Evolutionary conservation across 2,888 invertebrate genomes (phyloP), one percentile per base, ranked within the genome.

Genomic region (Nymphalis urticae): DNA sequence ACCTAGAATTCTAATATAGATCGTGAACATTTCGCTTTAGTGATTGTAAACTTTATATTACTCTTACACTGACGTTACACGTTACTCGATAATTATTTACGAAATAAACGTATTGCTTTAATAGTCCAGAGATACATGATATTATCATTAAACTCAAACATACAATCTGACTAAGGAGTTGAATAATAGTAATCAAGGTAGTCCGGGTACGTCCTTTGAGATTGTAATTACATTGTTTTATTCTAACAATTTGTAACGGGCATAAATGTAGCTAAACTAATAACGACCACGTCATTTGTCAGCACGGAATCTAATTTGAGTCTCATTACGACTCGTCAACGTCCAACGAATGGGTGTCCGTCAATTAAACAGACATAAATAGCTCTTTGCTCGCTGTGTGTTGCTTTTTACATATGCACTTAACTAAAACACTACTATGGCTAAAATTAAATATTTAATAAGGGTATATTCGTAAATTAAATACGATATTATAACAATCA

Each of bases 281-380:
- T 79, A 76, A 78, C 64, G 59, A 32, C 36, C 71, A 71, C 64
- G 72, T 75, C 75, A 69, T 76, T 75, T 76, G 74, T 74, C 74
- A 73, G 73, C 71, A 72, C 42, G 63, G 73, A 77, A 79, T 79
- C 79, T 78, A 83, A 82, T 82, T 80, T 75, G 69, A 66, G 70
- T 59, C 70, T 75, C 73, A 78, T 79, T 81, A 77, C 60, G 67
- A 70, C 77, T 69, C 66, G 73, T 74, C 75, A 74, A 62, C 69
- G 65, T 65, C 67, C 53, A 62, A 68, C 72, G 67, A 63, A 70
- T 58, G 67, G 66, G 63, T 68, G 68, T 56, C 48, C 66, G 67
- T 73, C 70, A 71, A 72, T 72, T 70, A 71, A 24, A 36, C 53
- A 56, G 64, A 64, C 62, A 69, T 67, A 70, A 68, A 71, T 66